Evolutionary conservation across 1,140 invertebrate genomes (phyloP).

Genomic region (Cydia strobilella): DNA sequence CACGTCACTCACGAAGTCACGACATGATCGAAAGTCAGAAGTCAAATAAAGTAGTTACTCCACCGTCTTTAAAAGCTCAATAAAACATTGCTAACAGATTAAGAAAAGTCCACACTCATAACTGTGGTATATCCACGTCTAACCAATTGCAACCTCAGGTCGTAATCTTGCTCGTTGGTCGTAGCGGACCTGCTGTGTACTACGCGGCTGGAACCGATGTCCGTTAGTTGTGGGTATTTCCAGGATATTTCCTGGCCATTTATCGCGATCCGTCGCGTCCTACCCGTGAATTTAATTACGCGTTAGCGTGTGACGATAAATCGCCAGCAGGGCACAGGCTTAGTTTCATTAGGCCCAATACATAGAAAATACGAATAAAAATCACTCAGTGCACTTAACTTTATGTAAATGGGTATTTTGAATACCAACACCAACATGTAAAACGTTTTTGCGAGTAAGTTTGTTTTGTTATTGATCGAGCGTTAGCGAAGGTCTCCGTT

Average conservation of each 20-base stretch:
- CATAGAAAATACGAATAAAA: not conserved
- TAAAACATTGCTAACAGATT: too few species aligned
- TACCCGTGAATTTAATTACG: constrained; percentile 32
- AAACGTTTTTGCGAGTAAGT: too few species aligned
- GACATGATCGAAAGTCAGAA: too few species aligned
- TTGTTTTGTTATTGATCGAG: too few species aligned
- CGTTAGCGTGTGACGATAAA: constrained; percentile 19
- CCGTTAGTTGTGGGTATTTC: constrained; percentile 24
- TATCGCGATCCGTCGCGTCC: constrained; percentile 29
- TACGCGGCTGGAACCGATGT: not conserved
- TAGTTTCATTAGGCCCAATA: constrained; percentile 20
- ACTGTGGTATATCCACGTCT: too few species aligned
- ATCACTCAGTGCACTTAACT: not conserved
- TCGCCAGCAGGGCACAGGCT: constrained; percentile 3
- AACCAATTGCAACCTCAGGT: too few species aligned
- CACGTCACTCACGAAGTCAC: too few species aligned
- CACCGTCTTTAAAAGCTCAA: too few species aligned
- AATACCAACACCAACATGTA: too few species aligned
- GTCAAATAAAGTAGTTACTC: too few species aligned
- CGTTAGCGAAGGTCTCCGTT: too few species aligned
- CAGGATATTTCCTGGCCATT: constrained; percentile 31
- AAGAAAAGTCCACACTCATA: too few species aligned
- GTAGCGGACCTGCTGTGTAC: not conserved
- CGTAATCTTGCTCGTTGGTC: not conserved
- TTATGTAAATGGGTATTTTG: not conserved